Evolutionary conservation across 2,888 invertebrate species (phyloP).

Genomic region (Catocala nupta): DNA sequence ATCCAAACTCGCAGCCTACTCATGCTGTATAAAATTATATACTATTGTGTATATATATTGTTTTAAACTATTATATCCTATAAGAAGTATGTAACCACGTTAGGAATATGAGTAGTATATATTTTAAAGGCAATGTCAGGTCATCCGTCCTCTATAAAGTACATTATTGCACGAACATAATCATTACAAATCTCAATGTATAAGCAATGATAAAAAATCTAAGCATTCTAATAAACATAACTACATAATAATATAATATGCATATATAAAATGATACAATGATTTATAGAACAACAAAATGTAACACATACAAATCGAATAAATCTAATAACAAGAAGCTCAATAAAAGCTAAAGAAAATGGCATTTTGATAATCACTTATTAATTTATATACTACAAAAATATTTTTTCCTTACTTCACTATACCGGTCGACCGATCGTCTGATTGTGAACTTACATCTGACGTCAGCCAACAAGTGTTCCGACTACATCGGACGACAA

Average conservation of each 20-base stretch:
- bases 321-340: constrained; percentile 67
- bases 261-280: constrained; percentile 33
- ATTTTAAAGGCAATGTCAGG: constrained; percentile 41
- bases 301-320: constrained; percentile 48
- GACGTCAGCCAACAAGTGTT: no score
- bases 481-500: no score
- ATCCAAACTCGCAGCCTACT: neutral
- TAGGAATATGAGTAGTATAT: constrained; percentile 25
- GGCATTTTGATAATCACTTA: constrained; percentile 75
- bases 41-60: constrained; percentile 21
- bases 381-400: constrained; percentile 71
- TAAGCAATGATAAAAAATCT: constrained; percentile 31
- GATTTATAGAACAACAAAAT: constrained; percentile 52
- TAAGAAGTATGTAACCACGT: constrained; percentile 8
- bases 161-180: constrained; percentile 43
- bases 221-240: constrained; percentile 30
- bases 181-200: constrained; percentile 36
- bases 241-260: constrained; percentile 17
- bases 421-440: constrained; percentile 62
- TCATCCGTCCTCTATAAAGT: constrained; percentile 29
- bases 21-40: constrained; percentile 36
- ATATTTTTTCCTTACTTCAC: constrained; percentile 59
- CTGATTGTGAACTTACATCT: neutral
- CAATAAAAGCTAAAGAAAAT: constrained; percentile 77
- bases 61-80: constrained; percentile 12